phyloP scores from a whole-genome alignment of 2,888 invertebrate genomes.

The Parnassius smintheus region DNA sequence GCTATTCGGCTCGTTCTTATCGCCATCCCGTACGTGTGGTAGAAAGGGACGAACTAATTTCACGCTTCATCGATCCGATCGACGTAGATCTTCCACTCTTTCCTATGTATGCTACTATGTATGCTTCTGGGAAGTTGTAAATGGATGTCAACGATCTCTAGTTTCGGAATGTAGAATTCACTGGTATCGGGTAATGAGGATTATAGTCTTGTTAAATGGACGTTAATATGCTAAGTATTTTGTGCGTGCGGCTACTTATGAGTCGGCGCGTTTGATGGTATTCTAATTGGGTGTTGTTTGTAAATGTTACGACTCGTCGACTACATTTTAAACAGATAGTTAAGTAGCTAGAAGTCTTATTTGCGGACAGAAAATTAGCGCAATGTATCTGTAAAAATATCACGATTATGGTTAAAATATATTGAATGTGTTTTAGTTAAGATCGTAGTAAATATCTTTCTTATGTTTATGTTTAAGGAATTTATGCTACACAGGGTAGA shows the following conservation, averaged over 20 bases:
- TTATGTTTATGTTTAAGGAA: no score
- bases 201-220: constrained; percentile 11
- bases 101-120: constrained; percentile 25
- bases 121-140: constrained; percentile 24
- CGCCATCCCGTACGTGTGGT: constrained; percentile 27
- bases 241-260: constrained; percentile 5
- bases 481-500: no score
- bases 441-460: no score
- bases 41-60: constrained; percentile 51
- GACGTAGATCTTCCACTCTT: constrained; percentile 37
- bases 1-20: constrained; percentile 48
- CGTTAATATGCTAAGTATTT: constrained; percentile 6
- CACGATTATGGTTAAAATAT: no score
- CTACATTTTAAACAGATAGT: neutral
- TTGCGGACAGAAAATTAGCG: neutral
- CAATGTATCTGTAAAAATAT: neutral
- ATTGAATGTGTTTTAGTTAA: neutral
- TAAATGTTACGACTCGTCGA: neutral
- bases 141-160: constrained; percentile 19
- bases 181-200: constrained; percentile 16
- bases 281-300: constrained; percentile 18
- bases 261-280: constrained; percentile 17
- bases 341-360: neutral
- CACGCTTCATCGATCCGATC: constrained; percentile 62
- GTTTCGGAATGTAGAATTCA: constrained; percentile 26